Evolutionary conservation across 2,797 vertebrate genomes (phyloP), one percentile per base, ranked within the genome.

Genomic region (Sebastes reedi): DNA sequence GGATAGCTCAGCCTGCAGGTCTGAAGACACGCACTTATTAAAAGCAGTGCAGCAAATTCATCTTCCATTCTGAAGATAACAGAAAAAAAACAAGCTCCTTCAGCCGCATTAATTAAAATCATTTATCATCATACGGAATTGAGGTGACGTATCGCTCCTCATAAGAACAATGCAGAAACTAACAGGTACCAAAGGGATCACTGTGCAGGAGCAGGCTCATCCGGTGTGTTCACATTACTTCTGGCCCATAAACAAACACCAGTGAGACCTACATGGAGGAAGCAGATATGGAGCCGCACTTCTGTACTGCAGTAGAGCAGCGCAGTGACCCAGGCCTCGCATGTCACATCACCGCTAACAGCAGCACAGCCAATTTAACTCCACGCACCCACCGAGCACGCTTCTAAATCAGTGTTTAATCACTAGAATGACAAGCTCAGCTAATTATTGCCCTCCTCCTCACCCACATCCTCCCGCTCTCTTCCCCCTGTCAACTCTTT

Each of bases 401-500:
- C 89, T 84, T 81, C 86, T 91, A 94, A 94, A 94, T 94, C 92
- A 91, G 87, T 86, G 87, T 92, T 93, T 93, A 94, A 94, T 94
- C 91, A 92, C 89, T 82, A 77, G 69, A 90, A 88, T 84, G 91
- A 92, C 91, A 92, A 90, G 89, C 83, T 83, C 67, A 77, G 84
- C 92, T 93, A 94, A 94, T 93, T 90, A 90, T 67, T 82, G 86
- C 75, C 73, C 82, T 81, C 77, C 82, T 66, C 89, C 81, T 84
- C 84, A 72, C 62, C 83, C 72, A 88, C 87, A 83, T 81, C 67
- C 82, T 85, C 68, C 72, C 20, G 25, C 82, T 82, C 75, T 42
- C 72, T 60, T 67, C 72, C 74, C 67, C 67, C 72, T 67, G 79
- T 86, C 79, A 78, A 72, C 68, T 75, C 85, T 54, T 80, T 62